Conservation (phyloP, 1,140 invertebrate genomes). For the Drosophila ambigua region DNA sequence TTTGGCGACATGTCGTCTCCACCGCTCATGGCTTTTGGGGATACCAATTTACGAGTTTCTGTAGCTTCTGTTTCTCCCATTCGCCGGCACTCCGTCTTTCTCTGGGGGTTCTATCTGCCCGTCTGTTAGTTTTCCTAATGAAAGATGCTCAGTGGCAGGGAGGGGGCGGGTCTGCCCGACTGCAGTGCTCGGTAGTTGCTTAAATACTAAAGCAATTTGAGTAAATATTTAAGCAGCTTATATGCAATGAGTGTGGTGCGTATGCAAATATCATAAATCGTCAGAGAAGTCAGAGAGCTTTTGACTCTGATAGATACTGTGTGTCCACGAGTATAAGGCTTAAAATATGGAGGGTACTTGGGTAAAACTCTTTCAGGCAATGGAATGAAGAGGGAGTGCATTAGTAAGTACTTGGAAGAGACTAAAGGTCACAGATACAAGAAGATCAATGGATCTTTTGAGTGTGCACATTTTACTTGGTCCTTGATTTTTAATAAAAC, state of each 20-base stretch:
- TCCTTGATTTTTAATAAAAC: too few species aligned
- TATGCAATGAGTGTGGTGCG: constrained; percentile 35
- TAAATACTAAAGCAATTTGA: constrained; percentile 58
- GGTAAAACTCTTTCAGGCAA: constrained; percentile 23
- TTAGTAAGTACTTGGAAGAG: constrained; percentile 5
- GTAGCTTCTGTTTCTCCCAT: constrained; percentile 31
- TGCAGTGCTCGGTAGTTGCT: constrained; percentile 57
- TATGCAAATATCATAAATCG: constrained; percentile 57
- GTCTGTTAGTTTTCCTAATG: constrained; percentile 2
- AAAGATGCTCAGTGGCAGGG: constrained; percentile 2
- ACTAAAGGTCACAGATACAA: not conserved
- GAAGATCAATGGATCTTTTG: too few species aligned
- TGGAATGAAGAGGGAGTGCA: constrained; percentile 22
- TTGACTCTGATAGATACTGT: constrained; percentile 1
- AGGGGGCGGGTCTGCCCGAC: too few species aligned
- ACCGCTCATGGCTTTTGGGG: not conserved
- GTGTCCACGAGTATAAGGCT: constrained; percentile 3
- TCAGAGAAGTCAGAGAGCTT: constrained; percentile 12
- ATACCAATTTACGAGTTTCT: constrained; percentile 9
- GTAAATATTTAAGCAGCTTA: constrained; percentile 64
- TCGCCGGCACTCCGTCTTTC: constrained; percentile 11
- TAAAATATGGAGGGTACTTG: constrained; percentile 34
- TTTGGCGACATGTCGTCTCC: constrained; percentile 37
- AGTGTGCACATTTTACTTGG: too few species aligned
- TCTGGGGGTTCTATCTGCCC: constrained; percentile 39